These are phyloP conservation scores for Macrostomum lignano DNA, from an alignment of 1,140 invertebrate genomes.

Conservation along the genomic window DNA sequence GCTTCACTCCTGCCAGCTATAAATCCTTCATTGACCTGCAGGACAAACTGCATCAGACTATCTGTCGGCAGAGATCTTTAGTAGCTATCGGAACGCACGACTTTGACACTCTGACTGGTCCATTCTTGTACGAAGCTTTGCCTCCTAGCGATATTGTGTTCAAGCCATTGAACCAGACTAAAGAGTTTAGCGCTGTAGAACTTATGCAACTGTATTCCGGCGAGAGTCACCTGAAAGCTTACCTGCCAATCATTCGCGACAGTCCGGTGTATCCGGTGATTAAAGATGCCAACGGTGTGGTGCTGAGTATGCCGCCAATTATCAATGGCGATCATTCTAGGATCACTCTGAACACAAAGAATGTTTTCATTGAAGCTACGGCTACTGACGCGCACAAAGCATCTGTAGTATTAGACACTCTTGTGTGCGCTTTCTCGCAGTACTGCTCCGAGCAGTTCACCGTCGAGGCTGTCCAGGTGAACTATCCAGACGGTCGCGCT, in stretches of 20 bases:
- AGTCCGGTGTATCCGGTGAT: slow-evolving; percentile 85
- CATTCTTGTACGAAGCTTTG: slow-evolving; percentile 67
- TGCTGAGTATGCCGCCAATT: slow-evolving; percentile 82
- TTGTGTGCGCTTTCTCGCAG: slow-evolving; percentile 70
- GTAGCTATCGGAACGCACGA: slow-evolving; percentile 96
- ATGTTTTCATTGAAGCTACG: slow-evolving; percentile 90
- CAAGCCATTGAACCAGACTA: slow-evolving; percentile 58
- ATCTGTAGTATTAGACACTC: slow-evolving; percentile 61
- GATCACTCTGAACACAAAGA: slow-evolving; percentile 69
- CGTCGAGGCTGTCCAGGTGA: slow-evolving; percentile 1
- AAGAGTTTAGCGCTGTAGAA: slow-evolving; percentile 48
- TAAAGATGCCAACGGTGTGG: slow-evolving; percentile 55
- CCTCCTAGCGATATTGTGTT: slow-evolving; percentile 63
- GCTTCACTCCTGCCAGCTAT: slow-evolving; percentile 38
- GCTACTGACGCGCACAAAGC: slow-evolving; percentile 74
- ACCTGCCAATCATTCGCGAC: slow-evolving; percentile 68
- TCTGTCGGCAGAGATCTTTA: slow-evolving; percentile 51
- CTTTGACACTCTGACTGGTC: slow-evolving; percentile 55
- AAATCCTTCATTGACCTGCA: slow-evolving; percentile 47
- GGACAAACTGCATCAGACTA: slow-evolving; percentile 94
- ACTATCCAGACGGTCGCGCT: background rate
- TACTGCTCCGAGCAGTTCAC: slow-evolving; percentile 53
- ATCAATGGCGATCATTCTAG: slow-evolving; percentile 86
- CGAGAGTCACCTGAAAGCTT: slow-evolving; percentile 73
- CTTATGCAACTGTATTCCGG: slow-evolving; percentile 69